A percentile compares a stretch with the other conserved stretches of the same genome.
These are phyloP conservation scores for Tenthredo amoena DNA, from an alignment of 2,888 invertebrate species.

Conservation along the genomic window DNA sequence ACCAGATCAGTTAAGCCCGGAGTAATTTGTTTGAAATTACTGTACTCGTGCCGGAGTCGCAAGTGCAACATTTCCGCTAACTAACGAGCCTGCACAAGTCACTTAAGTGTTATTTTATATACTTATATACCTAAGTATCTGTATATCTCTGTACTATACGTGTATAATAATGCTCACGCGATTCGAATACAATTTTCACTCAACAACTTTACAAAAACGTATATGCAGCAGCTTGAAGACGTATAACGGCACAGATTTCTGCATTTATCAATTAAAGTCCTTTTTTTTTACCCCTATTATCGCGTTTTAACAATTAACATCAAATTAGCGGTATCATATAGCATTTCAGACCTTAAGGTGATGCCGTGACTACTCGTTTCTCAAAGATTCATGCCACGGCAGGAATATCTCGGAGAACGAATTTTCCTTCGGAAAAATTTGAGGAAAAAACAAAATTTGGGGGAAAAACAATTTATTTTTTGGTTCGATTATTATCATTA, in stretches of 20 bases:
- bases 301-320: not conserved
- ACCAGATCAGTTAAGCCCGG: constrained; percentile 32
- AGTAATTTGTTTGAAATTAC: constrained; percentile 31
- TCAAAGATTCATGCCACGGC: too few relatives aligned
- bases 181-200: not conserved
- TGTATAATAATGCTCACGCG: constrained; percentile 7
- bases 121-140: not conserved
- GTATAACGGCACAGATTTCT: not conserved
- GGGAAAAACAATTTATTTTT: too few relatives aligned
- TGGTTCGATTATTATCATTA: too few relatives aligned
- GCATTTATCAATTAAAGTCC: not conserved
- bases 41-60: constrained; percentile 17
- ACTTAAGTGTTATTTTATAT: constrained; percentile 14
- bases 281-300: not conserved
- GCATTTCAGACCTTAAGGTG: too few relatives aligned
- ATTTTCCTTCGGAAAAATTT: too few relatives aligned
- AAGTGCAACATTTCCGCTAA: constrained; percentile 39
- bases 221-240: not conserved
- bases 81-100: constrained; percentile 46
- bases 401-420: too few relatives aligned
- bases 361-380: too few relatives aligned
- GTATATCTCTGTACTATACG: not conserved
- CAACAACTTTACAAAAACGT: constrained; percentile 6
- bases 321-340: not conserved
- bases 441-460: too few relatives aligned